Evolutionary conservation across 2,888 invertebrate species (phyloP).

Genomic region (Beris morrisii): DNA sequence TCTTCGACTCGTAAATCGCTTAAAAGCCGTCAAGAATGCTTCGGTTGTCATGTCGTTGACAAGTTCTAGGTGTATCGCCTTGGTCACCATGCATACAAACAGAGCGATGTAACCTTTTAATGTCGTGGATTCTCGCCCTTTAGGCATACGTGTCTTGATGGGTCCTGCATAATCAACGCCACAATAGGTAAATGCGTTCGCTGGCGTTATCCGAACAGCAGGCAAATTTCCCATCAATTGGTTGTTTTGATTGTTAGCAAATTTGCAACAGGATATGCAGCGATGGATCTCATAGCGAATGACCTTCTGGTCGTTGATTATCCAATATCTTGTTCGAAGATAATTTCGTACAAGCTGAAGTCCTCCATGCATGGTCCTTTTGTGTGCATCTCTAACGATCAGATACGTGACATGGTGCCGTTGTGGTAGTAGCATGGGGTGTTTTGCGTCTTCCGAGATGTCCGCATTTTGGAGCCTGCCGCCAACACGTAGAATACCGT

Average conservation of each 20-base stretch:
- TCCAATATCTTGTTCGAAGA: constrained; percentile 41
- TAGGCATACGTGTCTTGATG: constrained; percentile 35
- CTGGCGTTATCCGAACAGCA: constrained; percentile 26
- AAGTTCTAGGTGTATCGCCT: constrained; percentile 25
- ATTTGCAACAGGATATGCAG: constrained; percentile 37
- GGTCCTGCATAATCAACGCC: constrained; percentile 43
- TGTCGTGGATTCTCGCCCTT: neutral
- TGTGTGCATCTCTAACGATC: constrained; percentile 25
- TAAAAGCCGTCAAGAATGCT: constrained; percentile 20
- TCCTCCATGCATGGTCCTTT: constrained; percentile 38
- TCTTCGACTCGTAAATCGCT: constrained; percentile 21
- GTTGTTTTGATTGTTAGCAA: neutral
- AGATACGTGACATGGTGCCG: neutral
- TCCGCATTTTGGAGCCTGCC: constrained; percentile 3
- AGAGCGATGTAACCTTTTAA: constrained; percentile 13
- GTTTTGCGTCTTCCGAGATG: neutral
- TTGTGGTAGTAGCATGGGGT: constrained; percentile 1
- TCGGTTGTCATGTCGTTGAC: constrained; percentile 21
- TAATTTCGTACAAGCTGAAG: constrained; percentile 36
- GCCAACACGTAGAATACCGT: constrained; percentile 10
- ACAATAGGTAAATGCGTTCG: constrained; percentile 37
- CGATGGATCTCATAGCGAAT: constrained; percentile 30
- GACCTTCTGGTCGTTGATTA: constrained; percentile 32
- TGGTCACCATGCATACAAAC: constrained; percentile 10
- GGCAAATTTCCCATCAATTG: constrained; percentile 45